A percentile compares a stretch with the other conserved stretches of the same genome.
Evolutionary conservation across 2,113 vertebrate species (phyloP).

Genomic region (Pomatorhinus ruficollis): DNA sequence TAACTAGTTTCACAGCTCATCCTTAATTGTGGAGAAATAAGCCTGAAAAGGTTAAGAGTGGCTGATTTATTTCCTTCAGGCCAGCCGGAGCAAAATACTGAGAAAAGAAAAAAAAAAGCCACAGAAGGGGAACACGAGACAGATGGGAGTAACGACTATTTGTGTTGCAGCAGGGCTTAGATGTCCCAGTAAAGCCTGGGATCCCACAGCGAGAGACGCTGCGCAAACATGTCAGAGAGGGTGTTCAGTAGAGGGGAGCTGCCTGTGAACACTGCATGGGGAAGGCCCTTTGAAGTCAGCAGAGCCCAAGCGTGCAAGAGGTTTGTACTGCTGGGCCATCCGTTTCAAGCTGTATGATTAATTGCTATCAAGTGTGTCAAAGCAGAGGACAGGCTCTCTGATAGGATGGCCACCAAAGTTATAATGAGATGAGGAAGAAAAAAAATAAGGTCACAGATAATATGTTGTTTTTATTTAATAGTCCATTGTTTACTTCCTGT

Average conservation of each 20-base stretch:
- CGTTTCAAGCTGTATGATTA: background rate
- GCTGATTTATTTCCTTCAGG: background rate
- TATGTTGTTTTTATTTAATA: background rate
- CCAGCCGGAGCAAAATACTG: background rate
- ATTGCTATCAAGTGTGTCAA: background rate
- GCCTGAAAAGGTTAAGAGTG: background rate
- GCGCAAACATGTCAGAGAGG: slow-evolving; percentile 9
- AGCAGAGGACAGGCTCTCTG: background rate
- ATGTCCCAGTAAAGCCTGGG: background rate
- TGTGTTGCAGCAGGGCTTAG: background rate
- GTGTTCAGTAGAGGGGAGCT: slow-evolving; percentile 1
- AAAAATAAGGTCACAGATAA: background rate
- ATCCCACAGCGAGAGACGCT: background rate
- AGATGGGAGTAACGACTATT: background rate
- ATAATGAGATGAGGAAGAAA: background rate
- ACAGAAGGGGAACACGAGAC: background rate
- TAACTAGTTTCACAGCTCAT: background rate
- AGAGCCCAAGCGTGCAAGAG: background rate
- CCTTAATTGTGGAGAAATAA: background rate
- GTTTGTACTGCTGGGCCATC: background rate
- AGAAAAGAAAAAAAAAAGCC: background rate
- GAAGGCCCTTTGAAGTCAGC: slow-evolving; percentile 47
- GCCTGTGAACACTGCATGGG: background rate
- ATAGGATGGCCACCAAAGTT: background rate
- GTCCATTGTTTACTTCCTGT: background rate